Evolutionary conservation across 2,888 invertebrate genomes (phyloP).

Genomic region (Rotaria socialis): DNA sequence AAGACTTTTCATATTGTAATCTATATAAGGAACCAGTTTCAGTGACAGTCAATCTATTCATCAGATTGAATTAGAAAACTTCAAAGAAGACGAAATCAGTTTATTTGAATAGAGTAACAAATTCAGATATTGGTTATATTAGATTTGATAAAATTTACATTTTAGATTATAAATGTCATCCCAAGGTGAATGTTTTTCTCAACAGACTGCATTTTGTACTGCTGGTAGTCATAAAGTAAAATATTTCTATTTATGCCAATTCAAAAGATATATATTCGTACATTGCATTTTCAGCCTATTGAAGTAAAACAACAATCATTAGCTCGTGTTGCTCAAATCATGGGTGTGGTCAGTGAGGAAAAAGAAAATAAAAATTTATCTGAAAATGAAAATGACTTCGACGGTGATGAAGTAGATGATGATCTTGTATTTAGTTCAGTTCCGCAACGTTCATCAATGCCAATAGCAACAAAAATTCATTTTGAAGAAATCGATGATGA

Average conservation of each 20-base stretch:
- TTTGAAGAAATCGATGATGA: not conserved
- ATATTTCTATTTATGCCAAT: not conserved
- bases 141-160: not conserved
- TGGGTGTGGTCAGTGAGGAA: not conserved
- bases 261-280: not conserved
- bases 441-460: not conserved
- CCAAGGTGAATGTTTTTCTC: not conserved
- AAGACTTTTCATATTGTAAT: too few species aligned
- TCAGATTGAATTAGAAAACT: too few species aligned
- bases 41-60: too few species aligned
- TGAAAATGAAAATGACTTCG: not conserved
- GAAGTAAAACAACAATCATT: conserved; percentile 13
- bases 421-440: conserved; percentile 15
- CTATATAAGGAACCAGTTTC: too few species aligned
- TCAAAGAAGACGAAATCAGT: not conserved
- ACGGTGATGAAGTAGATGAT: conserved; percentile 6
- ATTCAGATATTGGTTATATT: not conserved
- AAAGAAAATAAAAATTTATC: not conserved
- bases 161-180: not conserved
- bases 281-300: not conserved
- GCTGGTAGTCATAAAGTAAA: conserved; percentile 13
- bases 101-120: not conserved
- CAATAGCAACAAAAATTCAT: not conserved
- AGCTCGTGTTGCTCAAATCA: not conserved
- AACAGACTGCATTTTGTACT: not conserved